Base-by-base conservation (phyloP, 2,797 vertebrate species). In the Xiphorhynchus erythropygius region DNA sequence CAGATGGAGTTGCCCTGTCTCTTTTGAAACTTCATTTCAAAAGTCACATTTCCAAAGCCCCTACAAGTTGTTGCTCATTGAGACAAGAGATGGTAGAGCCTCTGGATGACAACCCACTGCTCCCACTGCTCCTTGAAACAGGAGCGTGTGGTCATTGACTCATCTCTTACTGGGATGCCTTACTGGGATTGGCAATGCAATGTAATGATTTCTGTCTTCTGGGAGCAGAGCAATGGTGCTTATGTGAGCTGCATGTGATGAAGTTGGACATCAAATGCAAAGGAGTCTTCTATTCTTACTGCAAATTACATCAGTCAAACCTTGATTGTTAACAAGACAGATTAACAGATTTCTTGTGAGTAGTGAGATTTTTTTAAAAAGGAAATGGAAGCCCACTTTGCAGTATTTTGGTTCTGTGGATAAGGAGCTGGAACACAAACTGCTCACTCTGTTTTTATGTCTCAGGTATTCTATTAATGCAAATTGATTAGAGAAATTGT, bases 1-100 rank as follows among this genome's bases (percentile, higher is more conserved):
- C 6, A 84, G 50, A 5, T 49, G 24, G 4, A 35, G 32, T 44
- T 80, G 74, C 27, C 5, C 1, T 33, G 35, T 56, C 18, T 86
- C 5, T 52, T 53, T 12, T 1, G 4, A 71, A 87, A 21, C 33
- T 30, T 64, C 19, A 63, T 23, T 68, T 84, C 19, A 74, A 22
- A 18, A 86, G 4, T 46, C n/a, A 15, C 28, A 11, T 93, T 71
- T 25, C 67, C 15, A 33, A 44, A 64, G 18, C 10, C 33, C 15
- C 11, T 52, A 0, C 14, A 35, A 5, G 6, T 75, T 5, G 2
- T 35, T 78, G 5, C 11, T 7, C 10, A 1, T 55, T 32, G 71
- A 41, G 14, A 41, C 71, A 63, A 47, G 53, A 71, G 37, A 5
- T 59, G 18, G 22, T 49, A 13, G 53, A 82, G 73, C 5, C 35